These are phyloP conservation scores for Brotula barbata DNA, from an alignment of 2,797 vertebrate species.

Conservation along the genomic window DNA sequence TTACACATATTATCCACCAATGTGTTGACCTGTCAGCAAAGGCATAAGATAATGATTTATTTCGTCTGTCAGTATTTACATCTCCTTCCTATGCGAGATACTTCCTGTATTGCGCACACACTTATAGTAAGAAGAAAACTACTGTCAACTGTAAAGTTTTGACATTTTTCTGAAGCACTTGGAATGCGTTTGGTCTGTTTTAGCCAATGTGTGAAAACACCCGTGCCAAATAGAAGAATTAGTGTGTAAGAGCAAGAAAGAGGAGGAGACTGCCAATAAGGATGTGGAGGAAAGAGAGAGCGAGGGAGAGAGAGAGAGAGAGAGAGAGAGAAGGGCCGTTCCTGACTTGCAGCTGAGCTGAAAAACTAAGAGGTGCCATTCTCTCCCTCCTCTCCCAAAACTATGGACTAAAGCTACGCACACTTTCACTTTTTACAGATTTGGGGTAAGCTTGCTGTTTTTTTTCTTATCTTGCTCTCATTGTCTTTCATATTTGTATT, in stretches of 20 bases:
- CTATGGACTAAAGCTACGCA: slow-evolving; percentile 41
- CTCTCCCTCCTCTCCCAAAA: slow-evolving; percentile 1
- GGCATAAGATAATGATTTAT: too few species aligned
- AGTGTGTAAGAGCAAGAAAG: slow-evolving; percentile 9
- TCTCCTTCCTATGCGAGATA: too few species aligned
- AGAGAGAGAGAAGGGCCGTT: slow-evolving; percentile 45
- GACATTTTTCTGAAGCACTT: too few species aligned
- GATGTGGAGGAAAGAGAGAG: slow-evolving; percentile 23
- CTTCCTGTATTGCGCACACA: too few species aligned
- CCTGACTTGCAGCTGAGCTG: slow-evolving; percentile 38
- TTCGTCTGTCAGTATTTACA: too few species aligned
- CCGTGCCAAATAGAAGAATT: too few species aligned
- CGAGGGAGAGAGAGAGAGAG: slow-evolving; percentile 33
- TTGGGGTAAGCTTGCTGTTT: slow-evolving; percentile 45
- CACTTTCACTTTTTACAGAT: not conserved
- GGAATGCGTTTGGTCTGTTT: too few species aligned
- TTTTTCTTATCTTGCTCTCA: not conserved
- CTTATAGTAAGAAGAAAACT: too few species aligned
- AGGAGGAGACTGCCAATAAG: slow-evolving; percentile 52
- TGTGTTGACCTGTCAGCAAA: too few species aligned
- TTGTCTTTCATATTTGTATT: not conserved
- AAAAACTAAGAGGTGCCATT: slow-evolving; percentile 7
- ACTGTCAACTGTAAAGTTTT: too few species aligned
- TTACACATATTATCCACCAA: too few species aligned
- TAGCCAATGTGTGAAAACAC: too few species aligned